A percentile compares a stretch with the other conserved stretches of the same genome.
These are phyloP conservation scores for Rhipidura dahli DNA, from an alignment of 2,113 vertebrate genomes.

Conservation along the genomic window DNA sequence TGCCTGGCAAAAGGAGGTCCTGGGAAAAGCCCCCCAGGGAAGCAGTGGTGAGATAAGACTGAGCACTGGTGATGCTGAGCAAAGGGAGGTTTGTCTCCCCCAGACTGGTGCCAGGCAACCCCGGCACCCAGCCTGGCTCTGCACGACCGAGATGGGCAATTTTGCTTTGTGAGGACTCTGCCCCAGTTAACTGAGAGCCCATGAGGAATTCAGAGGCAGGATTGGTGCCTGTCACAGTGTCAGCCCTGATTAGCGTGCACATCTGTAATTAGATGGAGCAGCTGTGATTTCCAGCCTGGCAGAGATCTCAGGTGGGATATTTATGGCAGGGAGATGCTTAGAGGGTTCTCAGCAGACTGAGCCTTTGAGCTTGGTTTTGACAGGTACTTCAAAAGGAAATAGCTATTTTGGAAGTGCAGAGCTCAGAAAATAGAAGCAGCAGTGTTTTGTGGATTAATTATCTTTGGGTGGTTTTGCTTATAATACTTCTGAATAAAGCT, in stretches of 20 bases:
- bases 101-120: not conserved
- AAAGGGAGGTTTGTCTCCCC: not conserved
- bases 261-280: slow-evolving; percentile 51
- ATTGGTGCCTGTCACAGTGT: not conserved
- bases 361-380: slow-evolving; percentile 23
- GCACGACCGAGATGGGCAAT: accelerated
- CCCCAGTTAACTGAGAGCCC: not conserved
- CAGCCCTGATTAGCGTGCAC: not conserved
- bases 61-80: not conserved
- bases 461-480: not conserved
- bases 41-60: not conserved
- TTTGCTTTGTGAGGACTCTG: not conserved
- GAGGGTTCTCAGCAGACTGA: not conserved
- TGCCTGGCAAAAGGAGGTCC: accelerated
- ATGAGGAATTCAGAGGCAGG: not conserved
- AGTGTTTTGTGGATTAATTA: not conserved
- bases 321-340: slow-evolving; percentile 5
- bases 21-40: not conserved
- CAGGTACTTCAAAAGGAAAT: not conserved
- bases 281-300: slow-evolving; percentile 43
- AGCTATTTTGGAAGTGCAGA: not conserved
- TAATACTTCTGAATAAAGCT: not conserved
- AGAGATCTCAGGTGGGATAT: slow-evolving; percentile 28
- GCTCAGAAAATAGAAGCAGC: not conserved
- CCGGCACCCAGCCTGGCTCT: not conserved